Base-by-base conservation (phyloP, 2,888 invertebrate genomes). In the Leptopterna dolabrata region DNA sequence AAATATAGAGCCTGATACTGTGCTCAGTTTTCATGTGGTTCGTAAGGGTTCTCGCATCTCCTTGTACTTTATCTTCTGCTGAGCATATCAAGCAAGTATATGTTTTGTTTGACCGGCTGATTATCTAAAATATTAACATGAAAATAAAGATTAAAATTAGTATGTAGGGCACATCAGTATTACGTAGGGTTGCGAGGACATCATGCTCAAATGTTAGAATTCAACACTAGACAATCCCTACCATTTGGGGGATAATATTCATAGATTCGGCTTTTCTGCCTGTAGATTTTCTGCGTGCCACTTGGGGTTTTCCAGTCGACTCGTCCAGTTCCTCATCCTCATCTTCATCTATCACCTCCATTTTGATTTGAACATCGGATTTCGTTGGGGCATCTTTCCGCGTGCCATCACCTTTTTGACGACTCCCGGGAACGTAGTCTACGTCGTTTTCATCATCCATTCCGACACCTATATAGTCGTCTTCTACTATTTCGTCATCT, bases 1-100 rank as follows among this genome's bases (percentile, higher is more conserved):
- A 96, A 81, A 96, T 94, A 91, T 95, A 95, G 1, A 95, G 90
- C 0, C 95, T 93, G 0, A 94, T 89, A 7, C 94, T 94, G 91
- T 96, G 96, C 0, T 90, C 91, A 0, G 90, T 90, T 90, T 94
- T 94, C 90, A 96, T 91, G 89, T 96, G 96, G 0, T 92, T 91
- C 90, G 94, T 93, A 88, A 95, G 94, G 0, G 92, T 91, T 88
- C 94, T 94, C 0, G 95, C 94, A 90, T 94, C 94, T 24, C 93
- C 93, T 45, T 93, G 92, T 0, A 91, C 91, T 14, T 92, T 91
- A 16, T 90, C 90, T 4, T 91, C 91, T n/a, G 90, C 89, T 43
- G 92, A 91, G 90, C 94, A 94, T 70, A 94, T 90, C 4, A 93
- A 91, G 89, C 94, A 94, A n/a, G 93, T 93, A 88, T 93, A 94